Evolutionary conservation across 2,113 vertebrate genomes (phyloP), one percentile per base, ranked within the genome.

Genomic region (Corydoras maculifer): DNA sequence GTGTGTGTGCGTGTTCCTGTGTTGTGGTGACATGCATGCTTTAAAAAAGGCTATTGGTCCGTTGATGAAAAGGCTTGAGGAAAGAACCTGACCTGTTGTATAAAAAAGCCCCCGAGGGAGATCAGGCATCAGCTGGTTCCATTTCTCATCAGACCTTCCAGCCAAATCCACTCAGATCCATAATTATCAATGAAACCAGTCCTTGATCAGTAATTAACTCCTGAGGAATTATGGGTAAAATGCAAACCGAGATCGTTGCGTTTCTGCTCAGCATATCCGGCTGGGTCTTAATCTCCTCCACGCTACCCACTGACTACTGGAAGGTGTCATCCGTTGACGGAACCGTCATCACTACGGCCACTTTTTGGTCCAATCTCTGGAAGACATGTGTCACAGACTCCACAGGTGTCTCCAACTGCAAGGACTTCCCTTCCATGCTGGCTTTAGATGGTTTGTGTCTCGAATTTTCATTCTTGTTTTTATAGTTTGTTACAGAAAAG

Each of bases 301-400:
- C 92, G n/a, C 79, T 93, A 77, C 90, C 91, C 76, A 91, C 88
- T 62, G 92, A 93, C 82, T 93, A 93, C 83, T 94, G 92, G 91
- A 93, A 93, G 61, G 92, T 94, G 63, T 94, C 92, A 15, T 88
- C 88, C 67, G 90, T 92, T 77, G 92, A 94, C 59, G 92, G 92
- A 81, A 93, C 89, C 0, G 92, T 93, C 82, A 94, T 94, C 83
- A 94, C 92, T 83, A 93, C 92, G 13, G 91, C 92, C 69, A 93
- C 92, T 62, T 93, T 91, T 80, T 94, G 89, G 88, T 90, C 92
- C 82, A 93, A 92, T 81, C 87, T 93, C 29, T 93, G 92, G 92
- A 94, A 94, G 83, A 91, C 89, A 1, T 94, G 92, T 75, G 92
- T 93, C 14, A 94, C 92, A 31, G 92, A 94, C 82, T 94, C 92